Conservation (phyloP, 2,113 vertebrate genomes). For the Rhinopomastus cyanomelas region DNA sequence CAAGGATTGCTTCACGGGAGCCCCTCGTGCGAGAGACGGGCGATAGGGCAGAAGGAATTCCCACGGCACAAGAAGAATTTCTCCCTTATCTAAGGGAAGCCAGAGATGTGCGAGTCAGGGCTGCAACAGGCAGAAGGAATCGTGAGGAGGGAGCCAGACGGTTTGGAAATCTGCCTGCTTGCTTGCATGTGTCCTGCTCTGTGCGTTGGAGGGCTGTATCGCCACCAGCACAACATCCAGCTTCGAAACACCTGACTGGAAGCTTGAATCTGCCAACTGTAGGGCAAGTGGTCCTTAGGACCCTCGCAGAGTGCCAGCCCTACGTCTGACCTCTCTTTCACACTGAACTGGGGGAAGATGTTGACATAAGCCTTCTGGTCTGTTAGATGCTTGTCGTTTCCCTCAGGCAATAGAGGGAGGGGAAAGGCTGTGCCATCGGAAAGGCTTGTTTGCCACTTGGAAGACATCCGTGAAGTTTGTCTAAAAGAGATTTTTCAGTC, state of each 20-base stretch:
- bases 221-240: neutral
- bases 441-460: neutral
- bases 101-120: constrained; percentile 4
- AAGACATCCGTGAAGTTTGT: neutral
- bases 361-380: neutral
- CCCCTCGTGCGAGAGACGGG: constrained; percentile 29
- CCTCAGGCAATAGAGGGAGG: neutral
- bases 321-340: constrained; percentile 9
- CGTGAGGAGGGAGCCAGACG: neutral
- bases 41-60: constrained; percentile 13
- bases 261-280: neutral
- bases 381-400: neutral
- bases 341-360: neutral
- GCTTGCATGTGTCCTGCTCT: neutral
- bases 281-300: neutral
- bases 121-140: constrained; percentile 16
- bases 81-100: constrained; percentile 50
- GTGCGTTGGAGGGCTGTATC: neutral
- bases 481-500: neutral
- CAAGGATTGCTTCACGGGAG: constrained; percentile 5
- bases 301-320: neutral
- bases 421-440: neutral
- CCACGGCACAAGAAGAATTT: constrained; percentile 37
- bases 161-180: constrained; percentile 27
- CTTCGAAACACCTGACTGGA: neutral